Base-by-base conservation (phyloP, 2,888 invertebrate genomes). In the Lepetodrilus schrolli region DNA sequence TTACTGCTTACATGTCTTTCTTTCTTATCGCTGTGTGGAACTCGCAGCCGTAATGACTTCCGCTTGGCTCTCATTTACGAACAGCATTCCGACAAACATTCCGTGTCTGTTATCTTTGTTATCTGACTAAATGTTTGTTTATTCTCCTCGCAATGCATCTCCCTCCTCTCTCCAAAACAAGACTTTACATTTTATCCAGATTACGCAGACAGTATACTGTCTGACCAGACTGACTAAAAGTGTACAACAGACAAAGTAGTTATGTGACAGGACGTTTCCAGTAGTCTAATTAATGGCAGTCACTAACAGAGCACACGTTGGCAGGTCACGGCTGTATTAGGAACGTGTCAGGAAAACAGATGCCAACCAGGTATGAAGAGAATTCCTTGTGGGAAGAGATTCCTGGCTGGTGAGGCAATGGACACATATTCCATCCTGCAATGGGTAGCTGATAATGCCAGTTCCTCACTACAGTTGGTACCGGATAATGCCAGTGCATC, bases 81-180 rank as follows among this genome's bases (percentile, higher is more conserved):
- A 10, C 43, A 43, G 17, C 43, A 43, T 43, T 43, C 43, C 43
- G 17, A 17, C 13, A 43, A 34, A 58, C n/a, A 58, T 58, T 3
- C 17, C 1, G 10, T 21, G 23, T 51, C 23, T 13, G 13, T 58
- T 26, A 58, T 58, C 58, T 2, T 43, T 58, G 58, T 13, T 30
- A 34, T 58, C 30, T 21, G 30, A 58, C 34, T 58, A 17, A 34
- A 23, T 58, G 58, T 58, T 58, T 58, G 30, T 58, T 58, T 58
- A 34, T 58, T 58, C 34, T 13, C 58, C 13, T 30, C 5, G 58
- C 7, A 58, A 58, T 30, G 34, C 58, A 58, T n/a, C 26, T 13
- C 17, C 30, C 58, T 58, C 34, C 30, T 58, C 34, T 34, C 43
- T 17, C 43, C 43, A 13, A 43, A 43, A 43, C 43, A 43, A 8